These are phyloP conservation scores for Tamandua tetradactyla DNA, from an alignment of 2,797 vertebrate genomes.

Conservation along the genomic window DNA sequence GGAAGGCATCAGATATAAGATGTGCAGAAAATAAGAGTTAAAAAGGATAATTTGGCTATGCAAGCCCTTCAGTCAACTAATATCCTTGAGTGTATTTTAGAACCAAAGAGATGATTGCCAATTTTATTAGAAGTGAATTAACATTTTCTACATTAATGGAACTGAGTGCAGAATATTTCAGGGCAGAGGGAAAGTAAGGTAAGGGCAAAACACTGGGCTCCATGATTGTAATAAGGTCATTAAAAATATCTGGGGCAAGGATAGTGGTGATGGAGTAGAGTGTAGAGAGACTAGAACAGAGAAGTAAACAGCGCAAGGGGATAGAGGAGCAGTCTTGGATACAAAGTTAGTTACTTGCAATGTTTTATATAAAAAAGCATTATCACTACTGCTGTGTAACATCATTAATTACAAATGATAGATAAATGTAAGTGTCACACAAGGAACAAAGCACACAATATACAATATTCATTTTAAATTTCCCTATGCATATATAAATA, in stretches of 20 bases:
- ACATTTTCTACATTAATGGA: not conserved
- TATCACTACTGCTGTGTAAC: not conserved
- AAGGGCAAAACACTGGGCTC: fast-evolving
- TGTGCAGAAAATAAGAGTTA: not conserved
- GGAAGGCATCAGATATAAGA: not conserved
- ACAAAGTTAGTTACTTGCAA: not conserved
- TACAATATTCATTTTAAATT: not conserved
- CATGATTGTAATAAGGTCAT: not conserved
- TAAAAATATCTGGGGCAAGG: not conserved
- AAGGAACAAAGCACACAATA: not conserved
- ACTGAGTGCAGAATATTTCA: not conserved
- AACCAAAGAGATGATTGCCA: not conserved
- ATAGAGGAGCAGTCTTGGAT: not conserved
- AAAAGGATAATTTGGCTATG: not conserved
- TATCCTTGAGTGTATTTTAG: fast-evolving
- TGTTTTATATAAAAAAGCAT: not conserved
- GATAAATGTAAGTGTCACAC: not conserved
- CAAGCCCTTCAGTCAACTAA: not conserved
- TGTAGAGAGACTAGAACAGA: not conserved
- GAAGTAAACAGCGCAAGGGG: fast-evolving
- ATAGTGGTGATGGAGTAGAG: fast-evolving
- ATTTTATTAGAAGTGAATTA: not conserved
- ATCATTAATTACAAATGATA: not conserved
- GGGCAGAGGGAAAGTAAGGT: not conserved
- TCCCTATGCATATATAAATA: not conserved